Evolutionary conservation across 2,113 vertebrate genomes (phyloP).

Genomic region (Danio rerio): DNA sequence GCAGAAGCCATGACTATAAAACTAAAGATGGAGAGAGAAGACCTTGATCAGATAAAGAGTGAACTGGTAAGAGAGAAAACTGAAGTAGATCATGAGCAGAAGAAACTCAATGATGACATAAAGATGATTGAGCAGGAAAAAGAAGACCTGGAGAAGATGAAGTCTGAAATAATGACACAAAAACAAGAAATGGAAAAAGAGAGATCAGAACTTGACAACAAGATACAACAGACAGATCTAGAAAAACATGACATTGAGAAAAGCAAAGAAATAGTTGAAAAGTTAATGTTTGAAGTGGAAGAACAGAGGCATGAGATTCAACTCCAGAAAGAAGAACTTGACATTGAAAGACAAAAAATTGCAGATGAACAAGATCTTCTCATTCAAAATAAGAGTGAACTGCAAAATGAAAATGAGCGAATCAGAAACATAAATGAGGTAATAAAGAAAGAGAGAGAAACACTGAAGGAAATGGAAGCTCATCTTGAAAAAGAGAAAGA

Average conservation of each 20-base stretch:
- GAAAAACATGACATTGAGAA: not conserved
- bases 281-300: not conserved
- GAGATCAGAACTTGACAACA: not conserved
- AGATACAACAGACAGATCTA: too few relatives aligned
- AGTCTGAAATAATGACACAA: not conserved
- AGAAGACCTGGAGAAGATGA: not conserved
- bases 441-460: too few relatives aligned
- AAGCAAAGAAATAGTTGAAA: not conserved
- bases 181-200: not conserved
- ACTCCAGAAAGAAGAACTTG: not conserved
- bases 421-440: not conserved
- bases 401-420: not conserved
- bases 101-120: not conserved
- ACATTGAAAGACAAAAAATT: not conserved
- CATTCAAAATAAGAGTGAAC: not conserved
- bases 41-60: not conserved
- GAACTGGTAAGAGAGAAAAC: not conserved
- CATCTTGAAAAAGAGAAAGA: not conserved
- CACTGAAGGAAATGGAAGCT: too few relatives aligned
- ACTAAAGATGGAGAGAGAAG: conserved; percentile 34
- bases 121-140: not conserved
- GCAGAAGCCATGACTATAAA: conserved; percentile 21
- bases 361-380: not conserved
- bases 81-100: not conserved
- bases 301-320: not conserved